Evolutionary conservation across 2,888 invertebrate genomes (phyloP).

Genomic region (Phortica okadai): DNA sequence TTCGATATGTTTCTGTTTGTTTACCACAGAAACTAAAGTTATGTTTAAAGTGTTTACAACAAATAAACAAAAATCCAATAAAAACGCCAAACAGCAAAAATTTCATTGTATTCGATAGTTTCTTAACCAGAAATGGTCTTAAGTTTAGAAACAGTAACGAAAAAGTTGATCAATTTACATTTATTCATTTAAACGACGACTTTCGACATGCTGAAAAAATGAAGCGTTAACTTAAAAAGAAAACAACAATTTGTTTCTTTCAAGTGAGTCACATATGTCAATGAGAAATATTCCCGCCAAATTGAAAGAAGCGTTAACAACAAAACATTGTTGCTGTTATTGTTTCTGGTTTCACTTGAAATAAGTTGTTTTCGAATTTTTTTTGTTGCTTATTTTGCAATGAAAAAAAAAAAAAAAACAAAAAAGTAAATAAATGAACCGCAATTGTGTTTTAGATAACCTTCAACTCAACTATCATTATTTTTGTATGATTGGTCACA

Average conservation of each 20-base stretch:
- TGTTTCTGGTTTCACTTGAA: conserved; percentile 7
- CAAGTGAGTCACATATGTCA: neutral
- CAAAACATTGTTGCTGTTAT: neutral
- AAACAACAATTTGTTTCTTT: neutral
- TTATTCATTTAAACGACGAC: neutral
- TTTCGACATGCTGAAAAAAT: neutral
- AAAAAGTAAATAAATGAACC: neutral
- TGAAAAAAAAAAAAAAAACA: neutral
- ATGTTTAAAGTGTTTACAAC: neutral
- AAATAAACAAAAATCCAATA: neutral
- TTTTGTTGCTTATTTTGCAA: neutral
- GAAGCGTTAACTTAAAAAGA: neutral
- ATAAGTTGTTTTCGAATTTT: neutral
- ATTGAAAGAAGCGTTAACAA: neutral
- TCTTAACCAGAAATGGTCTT: neutral
- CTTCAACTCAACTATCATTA: neutral
- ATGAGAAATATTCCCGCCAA: neutral
- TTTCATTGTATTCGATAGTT: neutral
- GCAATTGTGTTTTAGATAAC: neutral
- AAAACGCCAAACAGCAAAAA: neutral
- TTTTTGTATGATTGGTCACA: too few species aligned
- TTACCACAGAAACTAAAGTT: neutral
- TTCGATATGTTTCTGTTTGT: neutral
- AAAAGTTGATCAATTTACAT: neutral
- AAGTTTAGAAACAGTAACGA: neutral